Percentiles rank a stretch among this genome's conserved stretches.
These are phyloP conservation scores for Harpalus rufipes DNA, from an alignment of 2,888 invertebrate species.

Conservation along the genomic window DNA sequence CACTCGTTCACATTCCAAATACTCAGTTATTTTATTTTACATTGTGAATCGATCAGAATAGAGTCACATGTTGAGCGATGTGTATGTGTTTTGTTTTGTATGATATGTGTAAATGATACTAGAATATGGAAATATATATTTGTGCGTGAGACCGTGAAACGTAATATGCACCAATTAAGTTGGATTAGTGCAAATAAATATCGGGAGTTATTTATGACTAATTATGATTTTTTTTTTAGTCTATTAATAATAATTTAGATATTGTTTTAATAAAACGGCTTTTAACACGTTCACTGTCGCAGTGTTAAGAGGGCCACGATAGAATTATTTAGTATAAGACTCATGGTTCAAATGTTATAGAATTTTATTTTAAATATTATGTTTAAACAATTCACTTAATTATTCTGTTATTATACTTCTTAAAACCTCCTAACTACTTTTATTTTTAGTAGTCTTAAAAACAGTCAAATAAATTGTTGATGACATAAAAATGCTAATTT, in stretches of 20 bases:
- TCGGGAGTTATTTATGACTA: conserved; percentile 1
- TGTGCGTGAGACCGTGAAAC: conserved; percentile 16
- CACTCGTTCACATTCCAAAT: conserved; percentile 22
- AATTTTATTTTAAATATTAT: too few relatives aligned
- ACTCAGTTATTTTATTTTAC: background rate
- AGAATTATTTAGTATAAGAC: too few relatives aligned
- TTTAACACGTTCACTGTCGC: too few relatives aligned
- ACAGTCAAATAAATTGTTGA: too few relatives aligned
- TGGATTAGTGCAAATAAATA: background rate
- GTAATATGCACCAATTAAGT: background rate
- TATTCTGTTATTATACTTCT: too few relatives aligned
- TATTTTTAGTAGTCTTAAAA: too few relatives aligned
- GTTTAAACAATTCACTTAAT: too few relatives aligned
- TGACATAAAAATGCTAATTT: too few relatives aligned
- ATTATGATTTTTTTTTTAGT: background rate
- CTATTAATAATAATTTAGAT: background rate
- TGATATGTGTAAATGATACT: conserved; percentile 62
- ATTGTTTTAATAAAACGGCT: too few relatives aligned
- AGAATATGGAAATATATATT: conserved; percentile 38
- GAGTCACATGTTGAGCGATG: conserved; percentile 57
- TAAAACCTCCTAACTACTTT: too few relatives aligned
- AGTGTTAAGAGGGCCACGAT: too few relatives aligned
- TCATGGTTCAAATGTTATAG: too few relatives aligned
- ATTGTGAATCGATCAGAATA: conserved; percentile 50
- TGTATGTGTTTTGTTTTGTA: background rate